phyloP scores from a whole-genome alignment of 2,888 invertebrate species.

The Melolontha melolontha region DNA sequence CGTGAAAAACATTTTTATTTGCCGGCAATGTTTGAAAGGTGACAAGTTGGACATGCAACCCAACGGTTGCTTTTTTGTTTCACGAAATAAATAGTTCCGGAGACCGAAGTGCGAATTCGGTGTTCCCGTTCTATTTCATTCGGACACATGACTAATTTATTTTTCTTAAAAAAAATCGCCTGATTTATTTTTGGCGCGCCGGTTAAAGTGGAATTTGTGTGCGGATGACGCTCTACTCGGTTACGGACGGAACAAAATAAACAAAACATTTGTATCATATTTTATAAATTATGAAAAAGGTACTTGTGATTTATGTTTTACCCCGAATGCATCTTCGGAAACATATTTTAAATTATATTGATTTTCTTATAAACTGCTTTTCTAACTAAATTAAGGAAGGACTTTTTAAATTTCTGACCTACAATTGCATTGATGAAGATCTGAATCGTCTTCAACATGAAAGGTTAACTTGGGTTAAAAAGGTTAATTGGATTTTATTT shows the following conservation, averaged over 20 bases:
- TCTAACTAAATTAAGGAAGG: not conserved
- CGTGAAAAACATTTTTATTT: slow-evolving; percentile 36
- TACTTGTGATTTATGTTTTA: no score
- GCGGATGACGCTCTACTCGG: slow-evolving; percentile 1
- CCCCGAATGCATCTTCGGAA: no score
- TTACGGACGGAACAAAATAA: not conserved
- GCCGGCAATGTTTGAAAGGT: slow-evolving; percentile 32
- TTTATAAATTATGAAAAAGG: not conserved
- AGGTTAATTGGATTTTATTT: no score
- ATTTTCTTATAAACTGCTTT: not conserved
- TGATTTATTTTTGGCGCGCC: slow-evolving; percentile 27
- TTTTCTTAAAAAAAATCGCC: slow-evolving; percentile 31
- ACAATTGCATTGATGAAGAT: no score
- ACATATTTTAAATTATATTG: no score
- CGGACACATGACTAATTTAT: slow-evolving; percentile 38
- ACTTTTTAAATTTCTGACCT: no score
- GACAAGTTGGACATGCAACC: slow-evolving; percentile 33
- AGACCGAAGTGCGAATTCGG: slow-evolving; percentile 23
- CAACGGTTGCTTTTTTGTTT: slow-evolving; percentile 31
- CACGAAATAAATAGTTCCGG: slow-evolving; percentile 37
- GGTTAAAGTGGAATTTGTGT: slow-evolving; percentile 27
- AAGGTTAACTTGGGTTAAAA: no score
- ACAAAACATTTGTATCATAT: not conserved
- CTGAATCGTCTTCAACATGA: no score
- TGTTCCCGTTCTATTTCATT: slow-evolving; percentile 24